phyloP scores from a whole-genome alignment of 2,113 vertebrate species.

The Scopus umbretta region DNA sequence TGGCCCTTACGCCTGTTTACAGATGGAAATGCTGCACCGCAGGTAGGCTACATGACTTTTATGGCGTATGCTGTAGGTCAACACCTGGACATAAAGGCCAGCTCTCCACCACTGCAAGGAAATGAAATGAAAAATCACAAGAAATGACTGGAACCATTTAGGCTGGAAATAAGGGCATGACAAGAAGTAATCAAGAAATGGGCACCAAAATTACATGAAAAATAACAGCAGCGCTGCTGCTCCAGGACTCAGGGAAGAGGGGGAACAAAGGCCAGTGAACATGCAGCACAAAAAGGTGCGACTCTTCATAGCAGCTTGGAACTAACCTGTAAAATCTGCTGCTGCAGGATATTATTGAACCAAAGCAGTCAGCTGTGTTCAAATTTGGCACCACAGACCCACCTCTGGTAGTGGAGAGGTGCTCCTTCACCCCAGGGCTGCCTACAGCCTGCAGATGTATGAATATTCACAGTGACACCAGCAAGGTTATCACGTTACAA shows the following conservation, averaged over 20 bases:
- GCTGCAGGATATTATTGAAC: background rate
- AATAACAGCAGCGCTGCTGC: background rate
- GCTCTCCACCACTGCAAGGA: background rate
- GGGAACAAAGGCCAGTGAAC: background rate
- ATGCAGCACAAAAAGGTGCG: background rate
- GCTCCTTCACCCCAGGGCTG: constrained; percentile 13
- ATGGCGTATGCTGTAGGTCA: background rate
- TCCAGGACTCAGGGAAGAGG: background rate
- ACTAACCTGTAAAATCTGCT: constrained; percentile 31
- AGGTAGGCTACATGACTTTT: background rate
- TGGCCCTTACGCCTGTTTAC: background rate
- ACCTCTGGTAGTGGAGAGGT: background rate
- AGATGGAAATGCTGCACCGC: background rate
- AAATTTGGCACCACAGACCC: background rate
- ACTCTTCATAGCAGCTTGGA: background rate
- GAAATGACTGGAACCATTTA: background rate
- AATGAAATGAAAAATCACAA: background rate
- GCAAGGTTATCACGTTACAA: background rate
- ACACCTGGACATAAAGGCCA: background rate
- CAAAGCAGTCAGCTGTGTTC: background rate
- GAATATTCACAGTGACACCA: constrained; percentile 20
- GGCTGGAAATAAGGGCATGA: background rate
- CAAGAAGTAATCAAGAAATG: background rate
- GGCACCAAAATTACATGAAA: background rate
- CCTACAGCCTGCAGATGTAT: background rate